Evolutionary conservation across 2,888 invertebrate genomes (phyloP).

Genomic region (Melinaea marsaeus): DNA sequence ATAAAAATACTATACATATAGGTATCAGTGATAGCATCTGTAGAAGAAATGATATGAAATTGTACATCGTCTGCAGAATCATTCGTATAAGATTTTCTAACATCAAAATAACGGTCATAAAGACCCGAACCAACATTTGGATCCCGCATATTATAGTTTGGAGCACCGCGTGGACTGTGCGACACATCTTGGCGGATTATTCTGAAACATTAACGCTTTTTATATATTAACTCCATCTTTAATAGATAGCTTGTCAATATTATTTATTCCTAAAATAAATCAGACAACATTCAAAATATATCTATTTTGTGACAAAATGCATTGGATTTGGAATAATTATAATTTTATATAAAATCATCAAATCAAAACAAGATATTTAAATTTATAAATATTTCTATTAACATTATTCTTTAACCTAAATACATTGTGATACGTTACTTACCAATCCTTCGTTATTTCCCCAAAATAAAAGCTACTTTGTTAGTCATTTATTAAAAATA

Average conservation of each 20-base stretch:
- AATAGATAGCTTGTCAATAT: background rate
- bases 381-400: no score
- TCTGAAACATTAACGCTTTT: slow-evolving; percentile 34
- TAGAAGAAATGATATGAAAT: slow-evolving; percentile 60
- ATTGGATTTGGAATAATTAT: no score
- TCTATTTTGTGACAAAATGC: no score
- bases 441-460: no score
- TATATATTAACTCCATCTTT: no score
- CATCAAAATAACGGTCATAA: slow-evolving; percentile 65
- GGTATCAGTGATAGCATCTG: slow-evolving; percentile 64
- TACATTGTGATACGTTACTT: no score
- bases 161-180: slow-evolving; percentile 53
- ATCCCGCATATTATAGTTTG: slow-evolving; percentile 56
- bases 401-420: no score
- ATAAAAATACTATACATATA: slow-evolving; percentile 57
- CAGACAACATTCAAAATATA: no score
- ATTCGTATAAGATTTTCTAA: slow-evolving; percentile 62
- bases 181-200: slow-evolving; percentile 53
- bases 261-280: background rate
- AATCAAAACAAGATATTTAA: no score
- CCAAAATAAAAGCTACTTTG: no score
- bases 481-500: background rate
- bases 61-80: slow-evolving; percentile 62
- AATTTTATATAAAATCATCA: no score
- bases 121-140: slow-evolving; percentile 63